phyloP scores from a whole-genome alignment of 2,888 invertebrate genomes.

The Dolomedes plantarius region DNA sequence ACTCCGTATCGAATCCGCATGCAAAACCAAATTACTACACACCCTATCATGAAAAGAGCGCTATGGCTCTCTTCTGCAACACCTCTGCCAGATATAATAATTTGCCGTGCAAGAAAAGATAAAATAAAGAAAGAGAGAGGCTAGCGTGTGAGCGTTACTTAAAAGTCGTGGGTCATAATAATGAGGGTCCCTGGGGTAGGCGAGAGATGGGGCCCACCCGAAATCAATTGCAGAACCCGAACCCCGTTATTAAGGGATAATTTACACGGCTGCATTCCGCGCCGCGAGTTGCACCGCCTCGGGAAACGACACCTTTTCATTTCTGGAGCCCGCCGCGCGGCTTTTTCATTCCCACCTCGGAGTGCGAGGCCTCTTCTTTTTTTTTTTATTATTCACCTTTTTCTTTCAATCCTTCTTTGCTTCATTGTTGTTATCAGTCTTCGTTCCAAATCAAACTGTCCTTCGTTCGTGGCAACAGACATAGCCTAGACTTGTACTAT shows the following conservation, averaged over 20 bases:
- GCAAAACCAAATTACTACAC: not conserved
- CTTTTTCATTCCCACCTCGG: conserved; percentile 18
- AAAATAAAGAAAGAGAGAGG: conserved; percentile 1
- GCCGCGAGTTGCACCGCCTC: conserved; percentile 55
- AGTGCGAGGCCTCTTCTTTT: not conserved
- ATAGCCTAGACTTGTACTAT: no score
- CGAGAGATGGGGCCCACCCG: conserved; percentile 58
- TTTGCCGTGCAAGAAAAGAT: conserved; percentile 20
- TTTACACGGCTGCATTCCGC: conserved; percentile 68
- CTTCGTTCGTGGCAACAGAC: no score
- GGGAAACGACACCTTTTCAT: conserved; percentile 42
- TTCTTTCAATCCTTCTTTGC: not conserved
- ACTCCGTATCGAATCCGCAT: no score
- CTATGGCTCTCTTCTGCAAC: not conserved
- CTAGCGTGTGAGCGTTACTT: conserved; percentile 60
- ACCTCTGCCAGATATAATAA: conserved; percentile 36
- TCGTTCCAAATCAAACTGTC: no score
- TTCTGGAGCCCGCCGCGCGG: conserved; percentile 5
- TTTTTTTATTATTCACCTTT: not conserved
- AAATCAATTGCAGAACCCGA: conserved; percentile 69
- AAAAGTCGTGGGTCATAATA: conserved; percentile 64
- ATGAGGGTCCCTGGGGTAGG: conserved; percentile 56
- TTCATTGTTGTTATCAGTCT: no score
- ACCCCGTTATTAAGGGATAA: conserved; percentile 71
- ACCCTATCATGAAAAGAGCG: conserved; percentile 1